Percentiles rank a stretch among this genome's conserved stretches.
Conservation (phyloP, 2,888 invertebrate genomes). For the Philonicus albiceps region DNA sequence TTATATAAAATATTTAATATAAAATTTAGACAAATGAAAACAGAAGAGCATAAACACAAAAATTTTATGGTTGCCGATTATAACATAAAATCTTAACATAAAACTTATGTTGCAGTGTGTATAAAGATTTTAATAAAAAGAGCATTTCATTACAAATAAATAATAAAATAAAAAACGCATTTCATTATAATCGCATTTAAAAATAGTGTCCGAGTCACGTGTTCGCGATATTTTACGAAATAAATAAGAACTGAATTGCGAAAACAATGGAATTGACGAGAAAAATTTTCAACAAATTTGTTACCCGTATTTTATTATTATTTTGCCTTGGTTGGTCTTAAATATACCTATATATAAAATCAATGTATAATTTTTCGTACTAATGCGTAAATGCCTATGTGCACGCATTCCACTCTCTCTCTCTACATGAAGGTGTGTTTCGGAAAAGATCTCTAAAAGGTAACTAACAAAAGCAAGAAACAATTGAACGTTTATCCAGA, state of each 20-base stretch:
- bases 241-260: not conserved
- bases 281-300: slow-evolving; percentile 34
- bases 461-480: slow-evolving; percentile 69
- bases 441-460: slow-evolving; percentile 97
- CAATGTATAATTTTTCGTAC: slow-evolving; percentile 66
- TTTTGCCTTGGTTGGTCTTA: slow-evolving; percentile 16
- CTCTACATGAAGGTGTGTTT: slow-evolving; percentile 79
- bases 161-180: not conserved
- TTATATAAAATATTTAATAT: not conserved
- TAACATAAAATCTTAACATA: not conserved
- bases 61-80: not conserved
- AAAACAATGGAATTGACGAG: not conserved
- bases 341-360: slow-evolving; percentile 47
- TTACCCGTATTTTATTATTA: slow-evolving; percentile 28
- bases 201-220: not conserved
- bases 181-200: slow-evolving; percentile 24
- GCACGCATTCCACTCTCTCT: slow-evolving; percentile 69
- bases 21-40: not conserved
- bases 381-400: slow-evolving; percentile 65
- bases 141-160: no score
- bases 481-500: slow-evolving; percentile 49
- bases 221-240: slow-evolving; percentile 5
- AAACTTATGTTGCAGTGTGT: not conserved
- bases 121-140: not conserved
- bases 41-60: not conserved